phyloP scores from a whole-genome alignment of 2,888 invertebrate species.

The Diarsia brunnea region DNA sequence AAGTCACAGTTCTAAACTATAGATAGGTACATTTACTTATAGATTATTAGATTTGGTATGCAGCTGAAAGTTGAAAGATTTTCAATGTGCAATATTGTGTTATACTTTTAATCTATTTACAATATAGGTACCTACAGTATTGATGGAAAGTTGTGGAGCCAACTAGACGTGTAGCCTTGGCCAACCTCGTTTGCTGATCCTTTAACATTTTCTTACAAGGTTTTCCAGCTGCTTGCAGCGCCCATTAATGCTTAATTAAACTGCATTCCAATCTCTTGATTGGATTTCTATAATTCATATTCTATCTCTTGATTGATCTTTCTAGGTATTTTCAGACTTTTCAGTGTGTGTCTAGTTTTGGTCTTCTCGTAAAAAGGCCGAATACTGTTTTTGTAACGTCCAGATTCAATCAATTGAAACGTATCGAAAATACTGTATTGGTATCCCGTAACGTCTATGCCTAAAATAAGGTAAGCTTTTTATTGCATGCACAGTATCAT shows the following conservation, averaged over 20 bases:
- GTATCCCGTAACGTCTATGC: neutral
- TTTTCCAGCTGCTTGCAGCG: neutral
- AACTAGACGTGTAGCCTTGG: neutral
- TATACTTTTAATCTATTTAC: constrained; percentile 40
- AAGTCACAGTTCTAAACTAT: constrained; percentile 61
- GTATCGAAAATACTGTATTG: neutral
- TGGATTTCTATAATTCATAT: no score
- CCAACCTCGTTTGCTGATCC: neutral
- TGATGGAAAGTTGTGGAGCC: constrained; percentile 2
- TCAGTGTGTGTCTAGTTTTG: neutral
- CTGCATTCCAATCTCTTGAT: neutral
- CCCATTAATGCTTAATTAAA: neutral
- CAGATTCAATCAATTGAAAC: neutral
- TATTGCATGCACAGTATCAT: neutral
- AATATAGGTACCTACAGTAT: constrained; percentile 38
- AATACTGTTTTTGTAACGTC: neutral
- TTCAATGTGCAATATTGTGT: constrained; percentile 60
- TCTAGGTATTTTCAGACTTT: neutral
- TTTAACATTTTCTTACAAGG: neutral
- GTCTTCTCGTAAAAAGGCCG: neutral
- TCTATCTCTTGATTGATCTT: neutral
- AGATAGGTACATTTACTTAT: constrained; percentile 54
- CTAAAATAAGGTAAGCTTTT: neutral
- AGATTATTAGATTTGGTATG: constrained; percentile 56
- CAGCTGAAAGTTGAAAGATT: constrained; percentile 57